Conservation (phyloP, 1,140 invertebrate species). For the Limonius californicus region DNA sequence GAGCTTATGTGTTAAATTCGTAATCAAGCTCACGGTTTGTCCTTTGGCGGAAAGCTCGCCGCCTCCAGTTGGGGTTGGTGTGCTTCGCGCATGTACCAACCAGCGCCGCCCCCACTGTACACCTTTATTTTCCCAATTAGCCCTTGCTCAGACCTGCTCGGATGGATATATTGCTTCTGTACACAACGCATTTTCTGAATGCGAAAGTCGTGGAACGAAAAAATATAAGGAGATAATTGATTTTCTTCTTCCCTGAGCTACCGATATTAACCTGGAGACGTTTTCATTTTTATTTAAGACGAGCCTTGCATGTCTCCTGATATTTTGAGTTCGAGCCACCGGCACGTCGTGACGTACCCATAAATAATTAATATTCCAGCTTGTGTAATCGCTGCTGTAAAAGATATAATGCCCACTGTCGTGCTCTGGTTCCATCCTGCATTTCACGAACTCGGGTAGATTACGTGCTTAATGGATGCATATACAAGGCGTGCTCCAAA, state of each 20-base stretch:
- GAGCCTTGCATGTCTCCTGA: neutral
- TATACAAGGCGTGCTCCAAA: neutral
- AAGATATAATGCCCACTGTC: neutral
- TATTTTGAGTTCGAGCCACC: slow-evolving; percentile 6
- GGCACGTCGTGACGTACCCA: neutral
- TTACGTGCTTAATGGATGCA: neutral
- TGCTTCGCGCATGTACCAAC: slow-evolving; percentile 3
- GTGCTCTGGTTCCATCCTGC: neutral
- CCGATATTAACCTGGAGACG: neutral
- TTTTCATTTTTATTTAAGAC: slow-evolving; percentile 11
- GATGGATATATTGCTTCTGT: slow-evolving; percentile 3
- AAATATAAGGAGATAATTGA: slow-evolving; percentile 1
- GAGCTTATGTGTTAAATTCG: slow-evolving; percentile 17
- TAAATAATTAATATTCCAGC: slow-evolving; percentile 8
- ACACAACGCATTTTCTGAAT: slow-evolving; percentile 6
- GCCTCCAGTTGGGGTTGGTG: slow-evolving; percentile 11
- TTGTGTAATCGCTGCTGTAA: slow-evolving; percentile 3
- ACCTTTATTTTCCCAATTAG: slow-evolving; percentile 14
- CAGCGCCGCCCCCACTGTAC: slow-evolving; percentile 7
- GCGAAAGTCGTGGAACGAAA: neutral
- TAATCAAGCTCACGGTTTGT: slow-evolving; percentile 16
- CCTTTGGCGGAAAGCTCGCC: neutral
- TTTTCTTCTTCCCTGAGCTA: neutral
- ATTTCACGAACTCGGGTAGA: neutral
- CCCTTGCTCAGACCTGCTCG: slow-evolving; percentile 1